Conservation (phyloP, 2,888 invertebrate species). For the Alcis repandata region DNA sequence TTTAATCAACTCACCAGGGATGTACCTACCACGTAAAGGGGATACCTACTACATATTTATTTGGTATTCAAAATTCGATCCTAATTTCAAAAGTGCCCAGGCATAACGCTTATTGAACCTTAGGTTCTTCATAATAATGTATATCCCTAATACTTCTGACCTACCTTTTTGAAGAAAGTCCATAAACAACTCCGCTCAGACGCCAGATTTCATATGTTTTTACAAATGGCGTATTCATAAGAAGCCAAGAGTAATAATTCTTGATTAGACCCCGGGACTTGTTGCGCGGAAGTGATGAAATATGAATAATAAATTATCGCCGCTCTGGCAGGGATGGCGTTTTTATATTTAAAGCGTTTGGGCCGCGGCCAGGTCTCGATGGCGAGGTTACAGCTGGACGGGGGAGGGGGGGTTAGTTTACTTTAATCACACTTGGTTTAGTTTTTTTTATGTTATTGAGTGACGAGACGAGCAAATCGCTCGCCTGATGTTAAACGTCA, state of each 20-base stretch:
- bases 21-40: too few relatives aligned
- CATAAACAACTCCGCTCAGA: not conserved
- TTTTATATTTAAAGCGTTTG: conserved; percentile 33
- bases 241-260: conserved; percentile 20
- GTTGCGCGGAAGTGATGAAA: conserved; percentile 34
- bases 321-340: conserved; percentile 15
- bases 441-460: too few relatives aligned
- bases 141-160: not conserved
- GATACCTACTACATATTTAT: too few relatives aligned
- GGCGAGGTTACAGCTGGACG: conserved; percentile 7
- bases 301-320: conserved; percentile 35
- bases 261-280: conserved; percentile 29
- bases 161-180: not conserved
- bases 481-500: too few relatives aligned
- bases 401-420: too few relatives aligned
- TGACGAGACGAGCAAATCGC: too few relatives aligned
- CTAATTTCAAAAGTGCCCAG: too few relatives aligned
- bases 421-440: not conserved
- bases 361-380: conserved; percentile 27
- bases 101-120: too few relatives aligned
- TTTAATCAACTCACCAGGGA: too few relatives aligned
- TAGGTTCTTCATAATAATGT: not conserved
- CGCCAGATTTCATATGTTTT: conserved; percentile 8
- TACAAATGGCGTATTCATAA: conserved; percentile 13
- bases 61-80: too few relatives aligned